These are phyloP conservation scores for Spermophilus dauricus DNA, from an alignment of 2,113 vertebrate genomes.

Conservation along the genomic window DNA sequence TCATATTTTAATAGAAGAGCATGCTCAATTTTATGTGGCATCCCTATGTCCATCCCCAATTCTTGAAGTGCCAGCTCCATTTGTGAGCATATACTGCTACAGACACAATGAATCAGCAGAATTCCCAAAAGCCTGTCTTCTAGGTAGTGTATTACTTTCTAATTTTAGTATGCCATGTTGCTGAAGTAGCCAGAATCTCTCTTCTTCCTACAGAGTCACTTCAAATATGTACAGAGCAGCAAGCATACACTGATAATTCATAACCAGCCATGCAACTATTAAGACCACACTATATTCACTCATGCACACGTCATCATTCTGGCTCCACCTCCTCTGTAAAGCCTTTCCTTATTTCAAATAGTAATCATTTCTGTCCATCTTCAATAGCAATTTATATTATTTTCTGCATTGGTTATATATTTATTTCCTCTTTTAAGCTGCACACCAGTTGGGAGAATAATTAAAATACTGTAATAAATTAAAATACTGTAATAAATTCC, in stretches of 20 bases:
- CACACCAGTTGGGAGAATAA: neutral
- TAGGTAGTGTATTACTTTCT: neutral
- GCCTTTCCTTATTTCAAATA: neutral
- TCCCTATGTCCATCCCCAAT: neutral
- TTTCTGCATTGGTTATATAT: neutral
- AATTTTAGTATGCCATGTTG: neutral
- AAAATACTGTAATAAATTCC: no score
- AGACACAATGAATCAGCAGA: neutral
- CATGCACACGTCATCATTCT: neutral
- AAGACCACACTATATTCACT: neutral
- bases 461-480: no score
- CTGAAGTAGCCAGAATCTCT: slow-evolving; percentile 37
- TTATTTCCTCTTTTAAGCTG: slow-evolving; percentile 14
- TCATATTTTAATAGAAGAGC: slow-evolving; percentile 53
- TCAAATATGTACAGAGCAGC: neutral
- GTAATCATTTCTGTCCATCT: slow-evolving; percentile 1
- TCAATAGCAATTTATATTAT: neutral
- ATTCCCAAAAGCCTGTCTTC: neutral
- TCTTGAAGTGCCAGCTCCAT: neutral
- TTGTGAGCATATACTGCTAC: neutral
- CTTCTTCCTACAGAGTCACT: slow-evolving; percentile 8
- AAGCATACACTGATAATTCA: neutral
- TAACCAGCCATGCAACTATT: neutral
- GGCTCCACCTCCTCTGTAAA: neutral
- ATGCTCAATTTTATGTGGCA: slow-evolving; percentile 9